Evolutionary conservation across 2,888 invertebrate species (phyloP).

Genomic region (Drosophila siamana): DNA sequence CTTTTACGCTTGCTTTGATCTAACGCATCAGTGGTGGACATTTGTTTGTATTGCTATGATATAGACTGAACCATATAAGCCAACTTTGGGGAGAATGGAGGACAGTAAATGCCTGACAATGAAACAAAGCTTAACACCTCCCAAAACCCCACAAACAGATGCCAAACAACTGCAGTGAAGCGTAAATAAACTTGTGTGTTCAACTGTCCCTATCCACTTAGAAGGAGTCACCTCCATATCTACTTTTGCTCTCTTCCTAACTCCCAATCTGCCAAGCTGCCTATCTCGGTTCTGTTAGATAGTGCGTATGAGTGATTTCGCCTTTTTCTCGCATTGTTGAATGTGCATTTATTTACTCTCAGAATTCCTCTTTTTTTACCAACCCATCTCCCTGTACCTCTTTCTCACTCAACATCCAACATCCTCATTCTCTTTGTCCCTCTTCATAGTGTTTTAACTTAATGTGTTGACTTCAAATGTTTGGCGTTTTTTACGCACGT

Average conservation of each 20-base stretch:
- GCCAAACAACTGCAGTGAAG: slow-evolving; percentile 51
- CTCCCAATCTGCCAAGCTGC: slow-evolving; percentile 4
- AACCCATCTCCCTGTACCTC: no score
- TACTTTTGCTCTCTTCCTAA: background rate
- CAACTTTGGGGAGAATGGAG: slow-evolving; percentile 2
- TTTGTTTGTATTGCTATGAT: slow-evolving; percentile 7
- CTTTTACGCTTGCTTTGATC: slow-evolving; percentile 57
- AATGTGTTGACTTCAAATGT: slow-evolving; percentile 45
- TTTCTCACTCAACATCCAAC: no score
- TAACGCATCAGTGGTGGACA: slow-evolving; percentile 34
- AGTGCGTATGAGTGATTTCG: slow-evolving; percentile 54
- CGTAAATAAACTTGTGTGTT: slow-evolving; percentile 43
- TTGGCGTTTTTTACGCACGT: slow-evolving; percentile 54
- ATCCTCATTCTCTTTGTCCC: no score
- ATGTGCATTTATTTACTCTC: slow-evolving; percentile 45
- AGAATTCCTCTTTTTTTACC: no score
- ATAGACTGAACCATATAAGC: slow-evolving; percentile 4
- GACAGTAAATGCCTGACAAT: slow-evolving; percentile 27
- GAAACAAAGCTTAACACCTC: slow-evolving; percentile 36
- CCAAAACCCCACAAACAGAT: slow-evolving; percentile 23
- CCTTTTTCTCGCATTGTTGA: slow-evolving; percentile 39
- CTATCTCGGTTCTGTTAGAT: slow-evolving; percentile 24
- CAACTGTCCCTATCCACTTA: slow-evolving; percentile 1
- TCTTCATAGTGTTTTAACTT: background rate
- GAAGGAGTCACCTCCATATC: background rate